Evolutionary conservation across 2,888 invertebrate species (phyloP), one percentile per base, ranked within the genome.

Genomic region (Criorhina ranunculi): DNA sequence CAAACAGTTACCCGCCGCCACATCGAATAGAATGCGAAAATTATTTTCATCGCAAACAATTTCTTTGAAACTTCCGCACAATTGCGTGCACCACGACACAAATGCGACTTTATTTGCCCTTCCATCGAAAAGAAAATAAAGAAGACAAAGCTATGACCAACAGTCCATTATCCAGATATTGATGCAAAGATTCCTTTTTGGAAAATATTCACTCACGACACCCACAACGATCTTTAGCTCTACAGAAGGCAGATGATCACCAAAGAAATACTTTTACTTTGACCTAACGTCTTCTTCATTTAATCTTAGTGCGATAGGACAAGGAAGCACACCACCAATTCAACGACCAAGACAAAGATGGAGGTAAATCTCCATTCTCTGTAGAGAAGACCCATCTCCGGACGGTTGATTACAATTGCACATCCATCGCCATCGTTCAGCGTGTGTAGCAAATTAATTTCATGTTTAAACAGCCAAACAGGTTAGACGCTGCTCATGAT

Each of bases 381-480:
- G 8, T 6, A 17, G n/a, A 59, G 70, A 35, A 42, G 55, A 70
- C 51, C 59, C 70, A 82, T 77, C 77, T 60, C 57, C 51, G 69
- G 62, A 70, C 57, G 44, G 35, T 42, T 53, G 76, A 82, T 70
- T 81, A 81, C 64, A 82, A 83, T 83, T 72, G 67, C 60, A 83
- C 62, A 67, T 67, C 67, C 79, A 85, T 79, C 79, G 66, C 67
- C 62, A 79, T 83, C 73, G 33, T 24, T 70, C 70, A 59, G 75
- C 76, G 85, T 80, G 85, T 83, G 85, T 85, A 69, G 85, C 85
- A 85, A 85, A 85, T 85, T 85, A 85, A 80, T 85, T 85, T 85
- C 75, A 80, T 85, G 85, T 85, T 85, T 80, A 80, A 85, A 85
- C 80, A 85, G 70, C 49, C 69, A 59, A 75, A 49, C 70, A 76